These are phyloP conservation scores for Morinoia aosen DNA, from an alignment of 2,888 invertebrate species.

Conservation along the genomic window DNA sequence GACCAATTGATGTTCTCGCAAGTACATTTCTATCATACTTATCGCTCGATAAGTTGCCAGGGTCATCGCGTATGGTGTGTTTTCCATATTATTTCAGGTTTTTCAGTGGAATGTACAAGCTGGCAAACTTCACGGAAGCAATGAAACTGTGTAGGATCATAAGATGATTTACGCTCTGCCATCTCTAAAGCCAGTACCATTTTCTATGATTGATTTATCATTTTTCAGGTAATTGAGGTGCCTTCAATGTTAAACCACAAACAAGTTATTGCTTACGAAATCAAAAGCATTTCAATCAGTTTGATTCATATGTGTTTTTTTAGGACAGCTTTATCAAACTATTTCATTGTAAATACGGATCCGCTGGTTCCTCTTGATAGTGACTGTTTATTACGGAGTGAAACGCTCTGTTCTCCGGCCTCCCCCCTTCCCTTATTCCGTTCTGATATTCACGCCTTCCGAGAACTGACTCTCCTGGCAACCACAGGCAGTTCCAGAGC, in stretches of 20 bases:
- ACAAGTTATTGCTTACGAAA: not conserved
- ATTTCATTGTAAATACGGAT: not conserved
- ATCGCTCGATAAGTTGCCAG: not conserved
- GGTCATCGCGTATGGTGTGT: not conserved
- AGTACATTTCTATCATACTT: not conserved
- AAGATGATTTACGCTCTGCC: not conserved
- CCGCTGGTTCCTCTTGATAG: too few species aligned
- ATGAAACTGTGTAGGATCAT: not conserved
- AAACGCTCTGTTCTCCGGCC: not conserved
- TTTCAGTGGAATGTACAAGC: not conserved
- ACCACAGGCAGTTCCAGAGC: not conserved
- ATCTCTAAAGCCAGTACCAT: not conserved
- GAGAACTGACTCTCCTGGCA: not conserved
- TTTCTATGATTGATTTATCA: not conserved
- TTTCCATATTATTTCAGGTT: not conserved
- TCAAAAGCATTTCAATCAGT: not conserved
- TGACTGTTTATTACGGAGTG: not conserved
- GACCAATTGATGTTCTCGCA: not conserved
- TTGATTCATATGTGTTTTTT: not conserved
- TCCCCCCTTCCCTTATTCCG: not conserved
- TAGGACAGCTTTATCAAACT: not conserved
- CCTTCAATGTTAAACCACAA: not conserved
- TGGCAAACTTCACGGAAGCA: not conserved
- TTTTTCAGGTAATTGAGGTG: not conserved
- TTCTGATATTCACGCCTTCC: not conserved